These are phyloP conservation scores for Cerastis leucographa DNA, from an alignment of 2,888 invertebrate species.

Conservation along the genomic window DNA sequence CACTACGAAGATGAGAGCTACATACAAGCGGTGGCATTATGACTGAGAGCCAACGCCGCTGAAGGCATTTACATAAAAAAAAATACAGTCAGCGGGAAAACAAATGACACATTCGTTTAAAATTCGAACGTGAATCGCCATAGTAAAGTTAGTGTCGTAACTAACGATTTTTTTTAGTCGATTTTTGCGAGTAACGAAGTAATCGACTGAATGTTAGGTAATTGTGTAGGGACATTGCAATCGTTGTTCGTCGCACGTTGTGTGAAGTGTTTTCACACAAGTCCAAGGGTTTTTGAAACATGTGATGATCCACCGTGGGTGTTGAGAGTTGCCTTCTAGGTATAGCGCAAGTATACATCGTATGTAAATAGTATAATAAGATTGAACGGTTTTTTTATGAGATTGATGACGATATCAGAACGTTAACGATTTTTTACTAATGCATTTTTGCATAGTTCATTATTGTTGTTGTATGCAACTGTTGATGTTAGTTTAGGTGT, in stretches of 20 bases:
- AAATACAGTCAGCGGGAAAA: constrained; percentile 59
- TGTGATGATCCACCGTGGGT: constrained; percentile 64
- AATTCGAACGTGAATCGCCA: constrained; percentile 57
- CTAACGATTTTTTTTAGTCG: constrained; percentile 50
- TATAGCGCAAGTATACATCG: constrained; percentile 59
- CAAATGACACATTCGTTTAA: constrained; percentile 67
- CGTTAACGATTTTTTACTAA: constrained; percentile 55
- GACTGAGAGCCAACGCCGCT: constrained; percentile 82
- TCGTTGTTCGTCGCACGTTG: constrained; percentile 41
- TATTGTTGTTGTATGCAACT: constrained; percentile 18
- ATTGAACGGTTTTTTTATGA: constrained; percentile 28
- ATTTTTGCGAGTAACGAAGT: constrained; percentile 25
- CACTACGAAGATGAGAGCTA: constrained; percentile 83
- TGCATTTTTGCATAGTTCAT: constrained; percentile 24
- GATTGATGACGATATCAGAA: constrained; percentile 22
- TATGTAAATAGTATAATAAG: constrained; percentile 57
- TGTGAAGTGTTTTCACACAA: constrained; percentile 41
- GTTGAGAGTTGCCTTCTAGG: constrained; percentile 68
- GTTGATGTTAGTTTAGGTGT: constrained; percentile 30
- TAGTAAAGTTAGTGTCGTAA: constrained; percentile 53
- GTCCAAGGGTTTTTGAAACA: constrained; percentile 61
- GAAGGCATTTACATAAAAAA: constrained; percentile 66
- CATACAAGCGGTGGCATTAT: constrained; percentile 84
- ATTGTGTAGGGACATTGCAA: constrained; percentile 28
- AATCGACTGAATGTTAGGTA: constrained; percentile 51